Percentiles rank a stretch among this genome's conserved stretches.
phyloP scores from a whole-genome alignment of 37 sponge, comb jelly and placozoan species.

The Eunapius fragilis region DNA sequence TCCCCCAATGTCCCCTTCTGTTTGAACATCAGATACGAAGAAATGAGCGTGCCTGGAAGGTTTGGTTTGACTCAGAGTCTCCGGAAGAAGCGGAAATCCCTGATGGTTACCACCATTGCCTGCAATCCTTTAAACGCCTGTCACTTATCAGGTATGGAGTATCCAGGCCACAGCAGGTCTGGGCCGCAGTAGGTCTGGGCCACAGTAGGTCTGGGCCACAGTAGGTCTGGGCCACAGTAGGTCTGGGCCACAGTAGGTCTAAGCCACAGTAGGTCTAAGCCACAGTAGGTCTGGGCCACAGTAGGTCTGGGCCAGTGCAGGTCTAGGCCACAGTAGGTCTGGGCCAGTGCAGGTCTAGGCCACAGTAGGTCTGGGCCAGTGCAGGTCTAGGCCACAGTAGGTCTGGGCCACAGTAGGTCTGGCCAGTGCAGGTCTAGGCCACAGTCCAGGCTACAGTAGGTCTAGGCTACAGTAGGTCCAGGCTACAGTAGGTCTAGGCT shows the following conservation, averaged over 20 bases:
- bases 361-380: background rate
- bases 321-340: background rate
- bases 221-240: no score
- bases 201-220: no score
- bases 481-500: no score
- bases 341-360: no score
- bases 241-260: background rate
- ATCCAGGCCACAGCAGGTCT: background rate
- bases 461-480: no score
- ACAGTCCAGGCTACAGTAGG: no score
- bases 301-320: no score
- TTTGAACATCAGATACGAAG: constrained; percentile 60
- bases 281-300: background rate
- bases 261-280: no score
- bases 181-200: no score
- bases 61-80: constrained; percentile 97
- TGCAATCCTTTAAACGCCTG: constrained; percentile 87
- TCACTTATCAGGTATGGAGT: constrained; percentile 79
- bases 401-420: no score
- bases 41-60: constrained; percentile 92
- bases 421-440: no score
- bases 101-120: constrained; percentile 92
- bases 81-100: constrained; percentile 97
- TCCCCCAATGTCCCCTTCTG: background rate
- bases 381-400: background rate